Base-by-base conservation (phyloP, 1,140 invertebrate species). In the Oedothorax gibbosus region DNA sequence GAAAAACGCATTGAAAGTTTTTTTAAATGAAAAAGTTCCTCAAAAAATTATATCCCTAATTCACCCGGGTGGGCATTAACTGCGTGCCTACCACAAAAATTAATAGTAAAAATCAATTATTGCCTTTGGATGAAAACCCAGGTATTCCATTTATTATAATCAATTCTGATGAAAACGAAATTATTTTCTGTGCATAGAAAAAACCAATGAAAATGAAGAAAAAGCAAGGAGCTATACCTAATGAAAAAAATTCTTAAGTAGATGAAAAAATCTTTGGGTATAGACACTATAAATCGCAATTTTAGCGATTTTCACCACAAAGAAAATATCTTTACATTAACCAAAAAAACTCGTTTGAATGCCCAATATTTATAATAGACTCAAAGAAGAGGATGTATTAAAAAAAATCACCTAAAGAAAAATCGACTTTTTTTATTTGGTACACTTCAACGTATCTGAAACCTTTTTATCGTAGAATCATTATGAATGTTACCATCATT, bases 101-200 rank as follows among this genome's bases (percentile, higher is more conserved):
- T 77, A 77, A 77, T 77, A 71, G 75, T 64, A 77, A 77, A 64
- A 77, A 64, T 77, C 75, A 57, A 77, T 77, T 77, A 77, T 77
- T 77, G 75, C 75, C 69, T 53, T 51, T 51, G 51, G 49, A 12
- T n/a, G 54, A 51, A 77, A 77, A 62, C 35, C 49, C 75, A 64
- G 65, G 65, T 64, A 62, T 18, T 77, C 57, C 21, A 49, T 77
- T 64, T 77, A 77, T 77, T 77, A 77, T 77, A 77, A 77, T 77
- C 75, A 77, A 77, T 77, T 64, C 35, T 35, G 21, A 77, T 77
- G 73, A 77, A 35, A 62, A 65, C 56, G 60, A 64, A 77, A 62
- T 77, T 71, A 64, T 49, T 62, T 50, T 62, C 49, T 14, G 57
- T 7, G 51, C 35, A 60, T n/a, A 20, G 21, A 64, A 57, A 77